A percentile compares a stretch with the other conserved stretches of the same genome.
phyloP scores from a whole-genome alignment of 2,797 vertebrate genomes.

The Gadopsis marmoratus region DNA sequence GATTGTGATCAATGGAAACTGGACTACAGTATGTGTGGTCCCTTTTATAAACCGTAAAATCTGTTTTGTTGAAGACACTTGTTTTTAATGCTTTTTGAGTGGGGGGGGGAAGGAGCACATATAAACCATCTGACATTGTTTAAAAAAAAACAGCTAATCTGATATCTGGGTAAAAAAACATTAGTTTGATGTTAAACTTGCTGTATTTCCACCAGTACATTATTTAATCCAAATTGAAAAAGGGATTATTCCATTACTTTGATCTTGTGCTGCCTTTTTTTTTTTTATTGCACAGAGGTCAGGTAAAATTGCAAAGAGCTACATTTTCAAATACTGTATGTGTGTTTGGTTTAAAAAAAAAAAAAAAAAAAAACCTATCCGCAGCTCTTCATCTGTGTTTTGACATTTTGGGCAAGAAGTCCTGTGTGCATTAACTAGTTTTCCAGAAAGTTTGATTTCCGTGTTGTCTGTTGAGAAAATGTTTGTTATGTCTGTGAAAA shows the following conservation, averaged over 20 bases:
- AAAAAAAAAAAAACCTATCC: too few species aligned
- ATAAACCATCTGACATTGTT: neutral
- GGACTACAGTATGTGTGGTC: neutral
- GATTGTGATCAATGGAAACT: neutral
- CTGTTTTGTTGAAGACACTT: neutral
- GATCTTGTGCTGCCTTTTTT: slow-evolving; percentile 4
- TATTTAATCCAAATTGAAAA: slow-evolving; percentile 33
- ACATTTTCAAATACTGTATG: neutral
- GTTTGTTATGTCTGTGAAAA: slow-evolving; percentile 20
- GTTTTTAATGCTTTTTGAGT: neutral
- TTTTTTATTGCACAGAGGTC: slow-evolving; percentile 9
- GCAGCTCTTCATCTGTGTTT: neutral
- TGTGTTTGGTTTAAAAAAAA: too few species aligned
- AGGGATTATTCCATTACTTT: slow-evolving; percentile 35
- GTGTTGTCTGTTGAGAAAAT: slow-evolving; percentile 15
- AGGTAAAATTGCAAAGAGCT: neutral
- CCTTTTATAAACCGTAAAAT: neutral
- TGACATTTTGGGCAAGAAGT: neutral
- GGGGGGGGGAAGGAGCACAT: too few species aligned
- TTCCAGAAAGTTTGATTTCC: slow-evolving; percentile 11
- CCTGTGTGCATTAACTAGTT: neutral
- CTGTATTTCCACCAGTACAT: neutral
- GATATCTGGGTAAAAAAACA: slow-evolving; percentile 8
- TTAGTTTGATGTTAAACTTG: slow-evolving; percentile 18
- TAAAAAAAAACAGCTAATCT: neutral